Percentiles rank a stretch among this genome's conserved stretches.
Conservation (phyloP, 2,113 vertebrate species). For the Azemiops feae region DNA sequence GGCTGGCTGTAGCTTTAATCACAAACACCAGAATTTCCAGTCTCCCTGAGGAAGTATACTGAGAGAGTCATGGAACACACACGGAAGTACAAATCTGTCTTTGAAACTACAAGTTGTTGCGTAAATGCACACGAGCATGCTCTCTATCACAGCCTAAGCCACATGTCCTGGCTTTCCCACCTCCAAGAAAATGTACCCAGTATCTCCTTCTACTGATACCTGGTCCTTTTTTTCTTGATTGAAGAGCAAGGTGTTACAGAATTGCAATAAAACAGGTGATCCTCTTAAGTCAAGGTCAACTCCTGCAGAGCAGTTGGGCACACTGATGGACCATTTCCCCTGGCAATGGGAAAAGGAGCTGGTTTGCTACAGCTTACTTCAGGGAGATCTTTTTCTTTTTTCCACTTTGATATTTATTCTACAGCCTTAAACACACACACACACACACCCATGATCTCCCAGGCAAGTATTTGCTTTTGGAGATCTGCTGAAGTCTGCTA, state of each 20-base stretch:
- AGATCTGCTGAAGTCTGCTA: not conserved
- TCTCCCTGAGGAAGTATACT: not conserved
- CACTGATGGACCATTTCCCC: not conserved
- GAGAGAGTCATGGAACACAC: not conserved
- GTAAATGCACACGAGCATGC: not conserved
- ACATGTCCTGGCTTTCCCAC: not conserved
- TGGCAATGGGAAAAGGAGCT: not conserved
- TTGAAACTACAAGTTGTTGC: not conserved
- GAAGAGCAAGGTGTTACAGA: not conserved
- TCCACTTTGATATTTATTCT: not conserved
- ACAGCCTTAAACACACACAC: not conserved
- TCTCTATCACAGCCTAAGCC: not conserved
- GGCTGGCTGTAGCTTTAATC: not conserved
- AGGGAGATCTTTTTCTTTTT: not conserved
- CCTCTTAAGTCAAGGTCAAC: not conserved
- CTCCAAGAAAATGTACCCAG: not conserved
- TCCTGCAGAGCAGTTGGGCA: not conserved
- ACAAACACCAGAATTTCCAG: not conserved
- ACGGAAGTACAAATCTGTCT: not conserved
- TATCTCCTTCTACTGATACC: not conserved
- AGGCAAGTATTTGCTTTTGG: not conserved
- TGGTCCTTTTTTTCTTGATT: not conserved
- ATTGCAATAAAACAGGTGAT: not conserved
- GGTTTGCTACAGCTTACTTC: not conserved
- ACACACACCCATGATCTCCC: not conserved